phyloP scores from a whole-genome alignment of 2,888 invertebrate genomes.

The Melolontha melolontha region DNA sequence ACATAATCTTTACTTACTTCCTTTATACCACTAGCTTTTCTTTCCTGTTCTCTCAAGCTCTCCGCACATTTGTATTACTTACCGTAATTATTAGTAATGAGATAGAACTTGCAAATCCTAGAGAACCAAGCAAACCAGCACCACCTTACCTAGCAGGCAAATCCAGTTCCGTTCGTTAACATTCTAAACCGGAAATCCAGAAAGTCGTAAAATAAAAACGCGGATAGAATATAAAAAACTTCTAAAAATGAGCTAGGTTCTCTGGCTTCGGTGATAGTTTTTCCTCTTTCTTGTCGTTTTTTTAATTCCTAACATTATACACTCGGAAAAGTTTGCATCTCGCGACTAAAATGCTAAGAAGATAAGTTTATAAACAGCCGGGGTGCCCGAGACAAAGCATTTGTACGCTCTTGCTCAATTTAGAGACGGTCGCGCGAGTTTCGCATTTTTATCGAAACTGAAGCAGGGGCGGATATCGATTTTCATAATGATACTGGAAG shows the following conservation, averaged over 20 bases:
- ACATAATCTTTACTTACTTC: too few relatives aligned
- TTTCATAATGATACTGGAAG: neutral
- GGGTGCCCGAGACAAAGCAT: slow-evolving; percentile 20
- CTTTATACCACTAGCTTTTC: too few relatives aligned
- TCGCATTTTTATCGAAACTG: slow-evolving; percentile 42
- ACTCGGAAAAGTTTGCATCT: slow-evolving; percentile 33
- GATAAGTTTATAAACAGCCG: slow-evolving; percentile 37
- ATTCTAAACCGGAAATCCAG: slow-evolving; percentile 33
- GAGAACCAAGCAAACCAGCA: neutral
- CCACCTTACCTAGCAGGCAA: slow-evolving; percentile 14
- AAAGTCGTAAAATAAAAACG: slow-evolving; percentile 31
- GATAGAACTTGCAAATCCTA: slow-evolving; percentile 31
- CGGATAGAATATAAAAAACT: slow-evolving; percentile 24
- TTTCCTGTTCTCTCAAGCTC: neutral
- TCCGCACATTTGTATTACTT: slow-evolving; percentile 8
- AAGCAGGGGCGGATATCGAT: neutral
- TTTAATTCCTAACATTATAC: slow-evolving; percentile 33
- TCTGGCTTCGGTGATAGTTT: neutral
- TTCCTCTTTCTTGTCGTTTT: slow-evolving; percentile 5
- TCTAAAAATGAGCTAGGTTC: neutral
- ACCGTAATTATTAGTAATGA: slow-evolving; percentile 23
- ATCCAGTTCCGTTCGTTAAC: slow-evolving; percentile 26
- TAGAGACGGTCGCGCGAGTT: slow-evolving; percentile 22
- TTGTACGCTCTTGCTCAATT: slow-evolving; percentile 27
- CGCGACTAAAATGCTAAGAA: slow-evolving; percentile 37